Conservation (phyloP, 2,797 vertebrate species). For the Myripristis murdjan region DNA sequence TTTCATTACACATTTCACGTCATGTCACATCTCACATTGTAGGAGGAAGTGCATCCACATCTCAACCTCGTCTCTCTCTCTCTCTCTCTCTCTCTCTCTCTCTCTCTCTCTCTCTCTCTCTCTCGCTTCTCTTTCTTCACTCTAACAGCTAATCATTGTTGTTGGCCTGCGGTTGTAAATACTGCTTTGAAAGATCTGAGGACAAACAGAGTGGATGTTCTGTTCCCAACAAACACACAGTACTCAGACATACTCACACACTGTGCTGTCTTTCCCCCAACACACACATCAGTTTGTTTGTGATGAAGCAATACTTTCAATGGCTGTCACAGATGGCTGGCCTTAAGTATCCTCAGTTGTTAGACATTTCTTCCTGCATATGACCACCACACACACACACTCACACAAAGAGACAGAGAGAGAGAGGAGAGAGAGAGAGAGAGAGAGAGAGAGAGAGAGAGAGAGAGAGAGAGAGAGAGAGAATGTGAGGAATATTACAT, state of each 20-base stretch:
- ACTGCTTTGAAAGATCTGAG: background rate
- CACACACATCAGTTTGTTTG: background rate
- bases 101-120: too few relatives aligned
- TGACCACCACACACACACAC: background rate
- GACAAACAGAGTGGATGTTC: background rate
- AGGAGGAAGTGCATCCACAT: too few relatives aligned
- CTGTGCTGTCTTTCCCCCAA: too few relatives aligned
- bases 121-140: too few relatives aligned
- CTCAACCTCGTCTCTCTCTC: too few relatives aligned
- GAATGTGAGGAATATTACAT: background rate
- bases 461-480: background rate
- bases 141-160: background rate
- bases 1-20: too few relatives aligned
- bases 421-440: background rate
- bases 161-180: slow-evolving; percentile 2
- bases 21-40: too few relatives aligned
- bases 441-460: background rate
- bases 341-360: background rate
- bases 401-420: background rate
- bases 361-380: background rate
- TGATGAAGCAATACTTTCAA: background rate
- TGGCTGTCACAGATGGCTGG: background rate
- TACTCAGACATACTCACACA: background rate
- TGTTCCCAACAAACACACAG: background rate
- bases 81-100: too few relatives aligned